A percentile compares a stretch with the other conserved stretches of the same genome.
phyloP scores from a whole-genome alignment of 2,797 vertebrate genomes.

The Morelia viridis region DNA sequence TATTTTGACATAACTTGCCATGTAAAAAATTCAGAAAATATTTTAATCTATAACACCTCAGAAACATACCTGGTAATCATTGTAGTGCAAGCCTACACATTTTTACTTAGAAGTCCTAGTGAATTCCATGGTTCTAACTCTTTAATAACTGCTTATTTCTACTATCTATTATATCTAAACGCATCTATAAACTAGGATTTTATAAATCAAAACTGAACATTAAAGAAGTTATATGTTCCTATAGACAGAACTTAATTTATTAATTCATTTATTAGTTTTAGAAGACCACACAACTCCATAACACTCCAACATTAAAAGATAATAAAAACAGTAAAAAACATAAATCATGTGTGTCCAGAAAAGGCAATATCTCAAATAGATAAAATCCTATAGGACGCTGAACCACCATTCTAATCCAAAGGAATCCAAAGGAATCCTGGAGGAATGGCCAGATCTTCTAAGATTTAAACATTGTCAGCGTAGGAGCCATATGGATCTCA shows the following conservation, averaged over 20 bases:
- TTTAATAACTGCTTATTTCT: neutral
- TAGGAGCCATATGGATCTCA: neutral
- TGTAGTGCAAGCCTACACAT: neutral
- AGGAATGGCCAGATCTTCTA: neutral
- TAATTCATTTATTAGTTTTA: neutral
- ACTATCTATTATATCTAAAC: neutral
- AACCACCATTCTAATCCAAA: neutral
- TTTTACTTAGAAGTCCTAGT: neutral
- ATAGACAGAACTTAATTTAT: neutral
- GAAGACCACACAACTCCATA: neutral
- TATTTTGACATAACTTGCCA: neutral
- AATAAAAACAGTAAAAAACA: neutral
- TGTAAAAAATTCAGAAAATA: neutral
- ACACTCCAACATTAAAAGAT: neutral
- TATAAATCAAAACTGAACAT: neutral
- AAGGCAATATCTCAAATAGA: neutral
- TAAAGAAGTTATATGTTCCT: neutral
- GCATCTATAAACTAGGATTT: neutral
- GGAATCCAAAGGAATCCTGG: neutral
- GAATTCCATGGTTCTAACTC: neutral
- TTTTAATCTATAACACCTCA: neutral
- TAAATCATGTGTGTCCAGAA: neutral
- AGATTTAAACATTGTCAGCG: neutral
- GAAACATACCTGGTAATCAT: neutral
- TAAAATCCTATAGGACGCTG: neutral